Evolutionary conservation across 2,888 invertebrate species (phyloP).

Genomic region (Prenolepis imparis): DNA sequence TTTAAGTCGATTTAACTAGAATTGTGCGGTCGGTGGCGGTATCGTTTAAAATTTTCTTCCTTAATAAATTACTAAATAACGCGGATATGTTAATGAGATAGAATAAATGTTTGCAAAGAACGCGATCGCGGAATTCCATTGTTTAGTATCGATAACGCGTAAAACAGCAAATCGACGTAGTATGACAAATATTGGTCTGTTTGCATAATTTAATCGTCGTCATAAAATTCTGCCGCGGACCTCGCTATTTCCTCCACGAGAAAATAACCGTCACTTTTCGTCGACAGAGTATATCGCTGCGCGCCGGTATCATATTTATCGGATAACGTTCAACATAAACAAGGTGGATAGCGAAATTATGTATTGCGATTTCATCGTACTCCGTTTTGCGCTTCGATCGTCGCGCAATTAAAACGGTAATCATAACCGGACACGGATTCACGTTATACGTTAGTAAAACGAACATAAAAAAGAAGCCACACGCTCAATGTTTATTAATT

Average conservation of each 20-base stretch:
- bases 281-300: background rate
- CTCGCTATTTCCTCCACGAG: constrained; percentile 60
- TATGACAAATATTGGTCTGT: constrained; percentile 57
- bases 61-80: constrained; percentile 49
- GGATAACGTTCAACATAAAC: constrained; percentile 39
- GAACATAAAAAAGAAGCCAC: constrained; percentile 17
- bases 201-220: constrained; percentile 67
- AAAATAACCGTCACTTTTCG: constrained; percentile 33
- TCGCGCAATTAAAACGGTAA: constrained; percentile 37
- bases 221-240: constrained; percentile 60
- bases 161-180: constrained; percentile 51
- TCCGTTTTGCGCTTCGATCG: constrained; percentile 25
- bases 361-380: constrained; percentile 19
- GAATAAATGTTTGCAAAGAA: constrained; percentile 36
- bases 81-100: constrained; percentile 39
- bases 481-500: background rate
- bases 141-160: constrained; percentile 57
- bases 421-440: constrained; percentile 3
- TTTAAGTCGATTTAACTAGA: background rate
- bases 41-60: constrained; percentile 11
- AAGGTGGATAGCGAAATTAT: constrained; percentile 35
- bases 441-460: background rate
- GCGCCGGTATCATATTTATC: background rate
- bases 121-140: constrained; percentile 51
- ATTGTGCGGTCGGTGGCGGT: background rate